These are phyloP conservation scores for Peromyscus nudipes DNA, from an alignment of 2,797 vertebrate species.

Conservation along the genomic window DNA sequence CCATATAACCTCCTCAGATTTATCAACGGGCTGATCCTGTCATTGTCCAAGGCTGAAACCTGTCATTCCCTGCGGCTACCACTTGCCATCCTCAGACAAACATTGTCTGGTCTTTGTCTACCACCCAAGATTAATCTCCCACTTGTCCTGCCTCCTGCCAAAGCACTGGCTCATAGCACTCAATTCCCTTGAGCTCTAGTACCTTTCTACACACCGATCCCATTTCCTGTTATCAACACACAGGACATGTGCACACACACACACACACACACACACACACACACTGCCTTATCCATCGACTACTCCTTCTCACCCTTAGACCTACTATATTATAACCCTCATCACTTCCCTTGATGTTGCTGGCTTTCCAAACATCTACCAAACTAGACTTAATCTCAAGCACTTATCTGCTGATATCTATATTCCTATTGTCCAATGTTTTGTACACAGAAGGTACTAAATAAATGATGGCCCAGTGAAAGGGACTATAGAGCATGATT, in stretches of 20 bases:
- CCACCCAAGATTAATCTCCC: neutral
- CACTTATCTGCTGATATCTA: neutral
- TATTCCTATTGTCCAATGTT: neutral
- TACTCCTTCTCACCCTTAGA: neutral
- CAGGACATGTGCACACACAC: neutral
- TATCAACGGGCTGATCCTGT: neutral
- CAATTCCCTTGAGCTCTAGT: neutral
- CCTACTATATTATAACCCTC: neutral
- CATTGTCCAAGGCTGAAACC: neutral
- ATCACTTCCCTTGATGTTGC: neutral
- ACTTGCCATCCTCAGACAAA: neutral
- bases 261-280: too few relatives aligned
- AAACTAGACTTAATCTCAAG: neutral
- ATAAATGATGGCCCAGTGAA: neutral
- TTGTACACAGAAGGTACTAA: neutral
- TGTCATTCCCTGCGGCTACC: neutral
- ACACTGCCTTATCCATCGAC: neutral
- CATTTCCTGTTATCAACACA: neutral
- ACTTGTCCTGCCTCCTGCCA: neutral
- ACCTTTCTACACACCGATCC: neutral
- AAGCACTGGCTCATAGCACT: neutral
- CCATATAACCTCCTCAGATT: neutral
- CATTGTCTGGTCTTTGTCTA: conserved; percentile 35
- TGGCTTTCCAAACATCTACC: neutral
- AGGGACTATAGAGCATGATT: neutral